A percentile compares a stretch with the other conserved stretches of the same genome.
Conservation (phyloP, 2,888 invertebrate species). For the Drosophila subquinaria region DNA sequence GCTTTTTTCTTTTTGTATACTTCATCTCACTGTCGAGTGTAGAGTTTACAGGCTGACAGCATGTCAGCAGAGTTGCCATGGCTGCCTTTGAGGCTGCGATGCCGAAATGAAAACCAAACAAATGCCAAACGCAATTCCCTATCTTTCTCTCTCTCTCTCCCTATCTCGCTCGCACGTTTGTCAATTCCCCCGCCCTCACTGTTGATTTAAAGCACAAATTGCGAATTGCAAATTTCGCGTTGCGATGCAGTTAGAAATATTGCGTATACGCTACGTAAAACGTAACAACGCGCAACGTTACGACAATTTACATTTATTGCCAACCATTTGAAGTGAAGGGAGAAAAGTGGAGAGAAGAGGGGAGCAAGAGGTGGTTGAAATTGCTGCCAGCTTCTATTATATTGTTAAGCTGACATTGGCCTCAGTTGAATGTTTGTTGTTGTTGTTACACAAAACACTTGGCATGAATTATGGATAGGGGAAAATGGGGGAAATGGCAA, state of each 20-base stretch:
- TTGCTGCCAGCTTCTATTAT: conserved; percentile 49
- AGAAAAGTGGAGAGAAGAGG: too few relatives aligned
- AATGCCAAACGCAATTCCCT: conserved; percentile 65
- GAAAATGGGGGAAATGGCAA: conserved; percentile 3
- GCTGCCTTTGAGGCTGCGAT: conserved; percentile 52
- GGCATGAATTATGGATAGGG: conserved; percentile 57
- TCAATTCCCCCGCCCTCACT: conserved; percentile 17
- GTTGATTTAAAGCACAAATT: conserved; percentile 72
- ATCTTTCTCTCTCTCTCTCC: background rate
- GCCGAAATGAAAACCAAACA: conserved; percentile 77
- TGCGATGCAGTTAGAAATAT: conserved; percentile 43
- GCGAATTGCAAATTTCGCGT: conserved; percentile 55
- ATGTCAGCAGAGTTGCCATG: conserved; percentile 60
- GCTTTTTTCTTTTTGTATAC: conserved; percentile 18
- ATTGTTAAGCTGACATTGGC: conserved; percentile 65
- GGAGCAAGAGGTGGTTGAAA: conserved; percentile 12
- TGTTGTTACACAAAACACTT: conserved; percentile 45
- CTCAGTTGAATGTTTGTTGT: conserved; percentile 28
- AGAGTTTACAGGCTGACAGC: conserved; percentile 16
- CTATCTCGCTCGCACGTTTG: background rate
- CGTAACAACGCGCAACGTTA: conserved; percentile 33
- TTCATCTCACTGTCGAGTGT: conserved; percentile 15
- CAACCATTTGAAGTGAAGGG: conserved; percentile 32
- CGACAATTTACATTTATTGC: conserved; percentile 59
- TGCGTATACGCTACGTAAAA: conserved; percentile 45